Base-by-base conservation (phyloP, 2,113 vertebrate genomes). In the Entomyzon cyanotis region DNA sequence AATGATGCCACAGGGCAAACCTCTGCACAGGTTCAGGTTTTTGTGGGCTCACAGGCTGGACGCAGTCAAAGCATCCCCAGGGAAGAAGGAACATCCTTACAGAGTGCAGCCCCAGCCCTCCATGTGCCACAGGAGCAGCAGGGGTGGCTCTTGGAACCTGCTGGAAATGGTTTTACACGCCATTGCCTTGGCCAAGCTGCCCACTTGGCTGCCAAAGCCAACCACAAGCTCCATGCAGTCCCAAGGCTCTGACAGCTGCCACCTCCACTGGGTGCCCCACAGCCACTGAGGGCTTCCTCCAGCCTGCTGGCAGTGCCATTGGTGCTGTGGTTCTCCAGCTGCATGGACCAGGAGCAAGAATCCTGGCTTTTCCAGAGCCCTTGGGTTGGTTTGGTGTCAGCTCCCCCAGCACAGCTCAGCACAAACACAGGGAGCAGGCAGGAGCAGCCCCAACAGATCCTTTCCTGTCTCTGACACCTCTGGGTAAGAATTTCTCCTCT, bases 51-150 rank as follows among this genome's bases (percentile, higher is more conserved):
- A 7, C 16, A 22, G 64, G 50, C 37, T 28, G 35, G 25, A 30
- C 39, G 33, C 1, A 5, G 53, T 23, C 58, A 23, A 58, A 77
- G 28, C 41, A 39, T 2, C 9, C 28, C 21, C 30, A 5, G 15
- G 12, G 33, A 37, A 69, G 83, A 39, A 65, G 46, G 5, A 50
- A 18, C 20, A 12, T 5, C 46, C 22, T 77, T 30, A 44, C 24
- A 69, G 75, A 88, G 65, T 27, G 50, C 6, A 87, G 53, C 15
- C 11, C 8, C 12, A 53, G 8, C 49, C 55, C 58, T 16, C 14
- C 0, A 0, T 25, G 33, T 37, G 22, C 30, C 49, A 23, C 65
- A 39, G 60, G 42, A 89, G 44, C 8, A 1, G 49, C 8, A 1
- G 49, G 53, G 42, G 37, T 1, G 49, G 30, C 67, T 63, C 42